Evolutionary conservation across 2,113 vertebrate genomes (phyloP).

Genomic region (Nasalis larvatus): DNA sequence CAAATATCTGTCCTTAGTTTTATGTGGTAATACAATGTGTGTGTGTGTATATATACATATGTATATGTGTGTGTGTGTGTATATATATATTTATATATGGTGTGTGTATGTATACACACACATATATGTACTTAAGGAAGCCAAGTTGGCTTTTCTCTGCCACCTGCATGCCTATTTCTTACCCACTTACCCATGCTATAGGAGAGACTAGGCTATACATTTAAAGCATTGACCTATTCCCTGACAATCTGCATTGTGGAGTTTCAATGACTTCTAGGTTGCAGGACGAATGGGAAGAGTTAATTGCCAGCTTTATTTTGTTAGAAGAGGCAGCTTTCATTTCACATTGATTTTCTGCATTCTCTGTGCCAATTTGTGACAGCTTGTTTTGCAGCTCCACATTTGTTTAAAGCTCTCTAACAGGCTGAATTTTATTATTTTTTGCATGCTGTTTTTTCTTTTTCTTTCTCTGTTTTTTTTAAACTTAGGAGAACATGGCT

Average conservation of each 20-base stretch:
- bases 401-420: slow-evolving; percentile 84
- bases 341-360: slow-evolving; percentile 81
- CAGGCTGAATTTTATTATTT: slow-evolving; percentile 82
- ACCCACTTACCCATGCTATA: neutral
- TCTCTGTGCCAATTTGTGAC: slow-evolving; percentile 81
- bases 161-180: neutral
- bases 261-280: neutral
- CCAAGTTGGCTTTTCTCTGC: neutral
- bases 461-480: slow-evolving; percentile 29
- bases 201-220: neutral
- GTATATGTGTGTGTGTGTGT: neutral
- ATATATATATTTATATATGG: neutral
- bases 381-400: slow-evolving; percentile 84
- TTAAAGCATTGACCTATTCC: slow-evolving; percentile 17
- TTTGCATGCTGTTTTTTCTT: slow-evolving; percentile 50
- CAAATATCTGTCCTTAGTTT: neutral
- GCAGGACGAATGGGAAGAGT: slow-evolving; percentile 65
- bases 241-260: neutral
- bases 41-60: neutral
- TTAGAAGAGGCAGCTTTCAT: slow-evolving; percentile 79
- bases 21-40: neutral
- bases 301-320: slow-evolving; percentile 77
- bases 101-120: neutral
- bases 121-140: neutral
- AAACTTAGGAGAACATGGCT: slow-evolving; percentile 76